Evolutionary conservation across 2,888 invertebrate species (phyloP).

Genomic region (Electrophaes corylata): DNA sequence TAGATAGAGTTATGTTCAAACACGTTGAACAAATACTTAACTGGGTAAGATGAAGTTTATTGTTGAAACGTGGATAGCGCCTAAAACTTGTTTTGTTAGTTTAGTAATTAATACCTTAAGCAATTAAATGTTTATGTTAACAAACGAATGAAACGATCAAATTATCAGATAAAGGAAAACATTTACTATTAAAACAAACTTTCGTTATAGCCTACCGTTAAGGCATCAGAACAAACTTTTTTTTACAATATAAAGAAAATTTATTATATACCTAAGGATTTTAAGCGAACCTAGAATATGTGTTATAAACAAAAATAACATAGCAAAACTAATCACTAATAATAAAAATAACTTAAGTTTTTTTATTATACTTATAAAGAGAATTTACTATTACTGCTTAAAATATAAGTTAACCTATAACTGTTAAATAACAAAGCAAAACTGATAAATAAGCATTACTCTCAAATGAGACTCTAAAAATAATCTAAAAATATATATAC

Average conservation of each 20-base stretch:
- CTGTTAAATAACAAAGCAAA: too few species aligned
- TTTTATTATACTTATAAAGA: too few species aligned
- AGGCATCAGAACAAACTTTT: too few species aligned
- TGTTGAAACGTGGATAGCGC: not conserved
- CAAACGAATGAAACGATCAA: not conserved
- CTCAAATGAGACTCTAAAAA: not conserved
- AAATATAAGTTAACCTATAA: too few species aligned
- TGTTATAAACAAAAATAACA: too few species aligned
- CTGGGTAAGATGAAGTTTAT: not conserved
- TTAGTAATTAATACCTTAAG: not conserved
- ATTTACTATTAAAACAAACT: not conserved
- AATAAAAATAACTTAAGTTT: too few species aligned
- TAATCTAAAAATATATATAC: not conserved
- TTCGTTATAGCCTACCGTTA: too few species aligned
- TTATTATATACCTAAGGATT: too few species aligned
- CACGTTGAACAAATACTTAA: not conserved
- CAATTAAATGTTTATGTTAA: not conserved
- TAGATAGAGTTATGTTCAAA: conserved; percentile 1
- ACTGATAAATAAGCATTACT: not conserved
- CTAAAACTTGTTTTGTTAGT: not conserved
- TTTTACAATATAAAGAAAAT: too few species aligned
- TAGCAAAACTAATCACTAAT: too few species aligned
- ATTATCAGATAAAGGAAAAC: not conserved
- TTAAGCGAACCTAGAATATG: too few species aligned
- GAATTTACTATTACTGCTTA: too few species aligned